These are phyloP conservation scores for Drosophila simulans DNA, from an alignment of 1,140 invertebrate species.

Conservation along the genomic window DNA sequence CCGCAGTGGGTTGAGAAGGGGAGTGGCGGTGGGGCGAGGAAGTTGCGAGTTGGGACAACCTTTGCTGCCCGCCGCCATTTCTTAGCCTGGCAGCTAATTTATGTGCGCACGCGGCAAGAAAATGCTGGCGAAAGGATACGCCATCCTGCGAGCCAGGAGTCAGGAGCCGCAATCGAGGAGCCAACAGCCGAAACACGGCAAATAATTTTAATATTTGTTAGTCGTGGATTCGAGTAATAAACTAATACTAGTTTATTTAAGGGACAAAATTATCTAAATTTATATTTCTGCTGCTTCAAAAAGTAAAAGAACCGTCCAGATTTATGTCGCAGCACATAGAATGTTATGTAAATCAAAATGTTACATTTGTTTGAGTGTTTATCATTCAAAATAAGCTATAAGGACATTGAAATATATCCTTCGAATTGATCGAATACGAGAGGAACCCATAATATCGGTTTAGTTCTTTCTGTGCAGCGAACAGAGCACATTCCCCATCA, in stretches of 20 bases:
- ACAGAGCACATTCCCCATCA: slow-evolving; percentile 26
- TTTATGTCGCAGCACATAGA: too few relatives aligned
- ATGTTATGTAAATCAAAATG: too few relatives aligned
- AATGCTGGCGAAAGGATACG: slow-evolving; percentile 76
- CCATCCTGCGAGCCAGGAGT: slow-evolving; percentile 16
- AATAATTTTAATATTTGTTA: slow-evolving; percentile 28
- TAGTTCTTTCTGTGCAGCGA: slow-evolving; percentile 4
- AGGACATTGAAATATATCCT: too few relatives aligned
- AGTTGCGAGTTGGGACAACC: slow-evolving; percentile 48
- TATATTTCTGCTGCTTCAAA: too few relatives aligned
- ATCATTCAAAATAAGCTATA: too few relatives aligned
- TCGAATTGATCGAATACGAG: too few relatives aligned
- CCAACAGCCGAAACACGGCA: slow-evolving; percentile 18
- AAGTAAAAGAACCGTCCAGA: too few relatives aligned
- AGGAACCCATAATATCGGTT: too few relatives aligned
- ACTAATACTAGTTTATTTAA: too few relatives aligned
- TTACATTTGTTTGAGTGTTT: too few relatives aligned
- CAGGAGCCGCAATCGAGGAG: slow-evolving; percentile 11
- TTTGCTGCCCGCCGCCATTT: slow-evolving; percentile 77
- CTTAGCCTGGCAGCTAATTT: slow-evolving; percentile 82
- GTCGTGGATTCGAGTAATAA: neutral
- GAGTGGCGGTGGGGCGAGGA: too few relatives aligned
- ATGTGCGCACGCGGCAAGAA: slow-evolving; percentile 79
- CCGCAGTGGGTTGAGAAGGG: slow-evolving; percentile 43
- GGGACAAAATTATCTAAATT: neutral